Base-by-base conservation (phyloP, 2,888 invertebrate species). In the Cheilosia pagana region DNA sequence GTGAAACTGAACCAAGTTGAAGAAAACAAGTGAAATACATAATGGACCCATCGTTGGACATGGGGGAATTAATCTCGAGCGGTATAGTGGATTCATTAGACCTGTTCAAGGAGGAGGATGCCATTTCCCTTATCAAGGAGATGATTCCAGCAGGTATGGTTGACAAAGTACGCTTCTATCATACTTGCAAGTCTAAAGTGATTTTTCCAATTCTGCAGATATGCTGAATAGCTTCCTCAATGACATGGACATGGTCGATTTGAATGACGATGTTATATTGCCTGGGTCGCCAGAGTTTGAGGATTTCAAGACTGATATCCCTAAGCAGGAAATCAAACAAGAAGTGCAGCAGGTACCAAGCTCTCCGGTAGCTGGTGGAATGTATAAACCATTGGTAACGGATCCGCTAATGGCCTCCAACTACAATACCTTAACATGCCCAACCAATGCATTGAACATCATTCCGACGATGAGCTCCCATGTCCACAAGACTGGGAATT, bases 91-190 rank as follows among this genome's bases (percentile, higher is more conserved):
- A 90, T 53, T 87, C 89, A 8, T 82, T 90, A 74, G 91, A 91
- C 52, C 86, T 91, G 53, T 90, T 91, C 79, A 90, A 90, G 81
- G 90, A 91, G 71, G 91, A 91, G 72, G 91, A 91, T 86, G 89
- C 91, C 0, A 88, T 92, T 6, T 90, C 91, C 10, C 88, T 92
- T 4, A 89, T 91, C 8, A 91, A 91, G 41, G 92, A 91, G 55
- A 90, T 91, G 89, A 88, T 91, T 76, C 89, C 91, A 39, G 88
- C 90, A 35, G 90, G 90, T 90, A 87, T 52, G 72, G 43, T 35
- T 19, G 48, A 2, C 4, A 8, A 59, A 16, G 10, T 59, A 19
- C 45, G 12, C 12, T 7, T 23, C 25, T 19, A 5, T 19, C 7
- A 14, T 3, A 21, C 21, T 12, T 12, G 10, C 8, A 45, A 28